Base-by-base conservation (phyloP, 2,797 vertebrate species). In the Acrocephalus scirpaceus region DNA sequence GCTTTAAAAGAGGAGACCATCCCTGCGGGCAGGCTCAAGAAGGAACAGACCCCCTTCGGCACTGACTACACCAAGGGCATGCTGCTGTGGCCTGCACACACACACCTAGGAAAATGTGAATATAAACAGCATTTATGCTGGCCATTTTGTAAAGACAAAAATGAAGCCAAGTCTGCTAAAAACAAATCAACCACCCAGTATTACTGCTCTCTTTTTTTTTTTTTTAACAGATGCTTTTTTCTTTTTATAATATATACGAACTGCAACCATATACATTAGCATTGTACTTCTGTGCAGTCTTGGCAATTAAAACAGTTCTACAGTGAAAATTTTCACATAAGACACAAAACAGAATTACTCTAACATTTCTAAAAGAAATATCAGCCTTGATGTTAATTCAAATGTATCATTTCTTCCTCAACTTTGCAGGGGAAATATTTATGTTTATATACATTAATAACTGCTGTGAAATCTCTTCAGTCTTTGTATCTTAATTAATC, bases 101-200 rank as follows among this genome's bases (percentile, higher is more conserved):
- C 98, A 98, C 98, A 98, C 98, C 98, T 99, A 98, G 98, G 98
- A 98, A 99, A 98, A 98, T 58, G 98, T 98, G 98, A 98, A 99
- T 98, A 99, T 98, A 98, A 98, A 99, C 98, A 98, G 98, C 98
- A 98, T 99, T 99, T 99, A 99, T 98, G 98, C 98, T 98, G 98
- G 98, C 98, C 98, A 98, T 97, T 98, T 97, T 93, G 97, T 93
- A 96, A 97, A 98, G 97, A 98, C 97, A 98, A 98, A 98, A 97
- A 97, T 97, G 98, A 98, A 98, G 98, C 98, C 98, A 98, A 98
- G 97, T 98, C 97, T 98, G 98, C 98, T 98, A 98, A 98, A 98
- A 98, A 97, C 97, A 97, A 98, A 97, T 98, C 97, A 98, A 98
- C 98, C 98, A 97, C 98, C 97, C 98, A 98, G 97, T 92, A 98